Conservation (phyloP, 2,888 invertebrate species). For the Apotomis turbidana region DNA sequence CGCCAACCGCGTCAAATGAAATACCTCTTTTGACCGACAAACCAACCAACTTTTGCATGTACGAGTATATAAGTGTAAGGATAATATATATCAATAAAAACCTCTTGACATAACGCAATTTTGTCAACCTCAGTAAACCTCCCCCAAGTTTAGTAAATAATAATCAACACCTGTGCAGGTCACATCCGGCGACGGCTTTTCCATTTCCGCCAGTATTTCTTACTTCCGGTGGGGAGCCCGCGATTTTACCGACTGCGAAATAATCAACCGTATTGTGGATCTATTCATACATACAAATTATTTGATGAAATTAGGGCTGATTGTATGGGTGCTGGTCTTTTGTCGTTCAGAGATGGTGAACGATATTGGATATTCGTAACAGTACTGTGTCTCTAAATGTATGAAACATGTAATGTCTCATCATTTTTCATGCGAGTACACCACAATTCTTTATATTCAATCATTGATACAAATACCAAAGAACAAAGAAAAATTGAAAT, state of each 20-base stretch:
- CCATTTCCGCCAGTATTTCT: constrained; percentile 68
- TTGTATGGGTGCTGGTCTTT: constrained; percentile 13
- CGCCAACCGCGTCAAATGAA: no score
- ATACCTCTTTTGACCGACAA: no score
- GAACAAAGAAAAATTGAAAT: no score
- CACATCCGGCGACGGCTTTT: constrained; percentile 68
- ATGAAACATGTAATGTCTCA: no score
- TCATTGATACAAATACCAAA: no score
- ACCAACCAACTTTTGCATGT: no score
- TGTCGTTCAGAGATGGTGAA: neutral
- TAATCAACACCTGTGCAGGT: constrained; percentile 66
- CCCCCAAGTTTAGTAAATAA: constrained; percentile 40
- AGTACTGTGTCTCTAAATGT: no score
- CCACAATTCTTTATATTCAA: no score
- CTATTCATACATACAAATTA: constrained; percentile 36
- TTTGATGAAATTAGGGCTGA: constrained; percentile 18
- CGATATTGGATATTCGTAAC: neutral
- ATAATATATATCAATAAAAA: neutral
- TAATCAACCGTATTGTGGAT: constrained; percentile 37
- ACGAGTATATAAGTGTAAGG: no score
- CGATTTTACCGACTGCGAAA: constrained; percentile 30
- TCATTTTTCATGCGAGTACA: no score
- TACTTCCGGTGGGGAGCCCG: constrained; percentile 55
- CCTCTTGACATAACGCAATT: constrained; percentile 1
- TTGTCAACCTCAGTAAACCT: constrained; percentile 4